phyloP scores from a whole-genome alignment of 2,888 invertebrate species.

The Rapana venosa region DNA sequence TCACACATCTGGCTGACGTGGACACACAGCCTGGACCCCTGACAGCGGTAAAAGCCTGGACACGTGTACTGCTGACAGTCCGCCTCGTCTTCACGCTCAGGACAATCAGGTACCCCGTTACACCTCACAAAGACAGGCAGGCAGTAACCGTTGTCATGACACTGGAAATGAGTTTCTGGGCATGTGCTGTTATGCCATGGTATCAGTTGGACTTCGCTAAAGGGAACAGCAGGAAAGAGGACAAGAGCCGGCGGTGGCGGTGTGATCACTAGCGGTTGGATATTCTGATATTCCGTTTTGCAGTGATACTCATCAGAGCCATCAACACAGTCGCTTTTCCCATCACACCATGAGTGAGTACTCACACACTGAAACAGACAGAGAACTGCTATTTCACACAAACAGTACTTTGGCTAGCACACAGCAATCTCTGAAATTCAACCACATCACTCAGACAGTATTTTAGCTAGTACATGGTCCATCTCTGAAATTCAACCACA shows the following conservation, averaged over 20 bases:
- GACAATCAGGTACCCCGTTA: conserved; percentile 32
- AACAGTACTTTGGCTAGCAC: no score
- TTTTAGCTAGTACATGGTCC: no score
- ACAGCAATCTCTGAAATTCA: no score
- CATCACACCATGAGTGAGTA: neutral
- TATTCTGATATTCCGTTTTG: no score
- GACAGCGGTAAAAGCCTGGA: conserved; percentile 42
- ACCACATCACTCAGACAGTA: no score
- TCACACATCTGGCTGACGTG: conserved; percentile 45
- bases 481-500: no score
- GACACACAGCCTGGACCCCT: conserved; percentile 34
- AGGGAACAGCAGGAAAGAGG: neutral
- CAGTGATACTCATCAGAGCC: neutral
- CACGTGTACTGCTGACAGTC: conserved; percentile 31
- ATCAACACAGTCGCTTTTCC: neutral
- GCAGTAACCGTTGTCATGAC: conserved; percentile 36
- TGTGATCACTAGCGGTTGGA: neutral
- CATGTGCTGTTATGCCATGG: neutral
- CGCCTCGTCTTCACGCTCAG: conserved; percentile 40
- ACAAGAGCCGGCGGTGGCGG: neutral
- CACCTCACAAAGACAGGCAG: conserved; percentile 31
- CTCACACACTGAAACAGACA: neutral
- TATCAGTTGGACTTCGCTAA: neutral
- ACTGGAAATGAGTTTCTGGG: conserved; percentile 32
- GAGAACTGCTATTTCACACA: neutral